Conservation (phyloP, 2,888 invertebrate species). For the Eulithis testata region DNA sequence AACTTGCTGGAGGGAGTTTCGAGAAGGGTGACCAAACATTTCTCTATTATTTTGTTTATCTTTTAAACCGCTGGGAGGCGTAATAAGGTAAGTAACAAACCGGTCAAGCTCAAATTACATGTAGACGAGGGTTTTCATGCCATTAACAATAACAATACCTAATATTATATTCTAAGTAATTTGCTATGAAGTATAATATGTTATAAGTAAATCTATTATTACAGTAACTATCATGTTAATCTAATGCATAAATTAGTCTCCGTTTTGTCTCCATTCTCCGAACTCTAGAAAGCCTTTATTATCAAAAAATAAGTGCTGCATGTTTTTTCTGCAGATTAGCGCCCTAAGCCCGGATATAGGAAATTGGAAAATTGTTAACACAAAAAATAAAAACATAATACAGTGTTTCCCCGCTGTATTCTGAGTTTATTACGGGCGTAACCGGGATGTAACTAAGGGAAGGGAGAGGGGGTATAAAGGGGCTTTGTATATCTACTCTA, state of each 20-base stretch:
- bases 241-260: not conserved
- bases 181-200: too few relatives aligned
- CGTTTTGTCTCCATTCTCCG: slow-evolving; percentile 27
- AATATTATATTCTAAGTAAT: too few relatives aligned
- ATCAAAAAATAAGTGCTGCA: slow-evolving; percentile 43
- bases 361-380: slow-evolving; percentile 54
- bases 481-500: too few relatives aligned
- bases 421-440: slow-evolving; percentile 38
- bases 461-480: not conserved
- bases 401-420: slow-evolving; percentile 37
- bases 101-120: not conserved
- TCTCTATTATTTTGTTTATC: slow-evolving; percentile 8
- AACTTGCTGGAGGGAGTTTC: slow-evolving; percentile 10
- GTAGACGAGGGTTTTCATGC: not conserved
- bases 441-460: slow-evolving; percentile 5
- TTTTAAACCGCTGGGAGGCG: not conserved
- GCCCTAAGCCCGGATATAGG: slow-evolving; percentile 51
- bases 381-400: slow-evolving; percentile 46
- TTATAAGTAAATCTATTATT: too few relatives aligned
- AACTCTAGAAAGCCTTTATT: slow-evolving; percentile 44
- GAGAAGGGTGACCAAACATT: slow-evolving; percentile 17
- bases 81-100: not conserved
- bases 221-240: too few relatives aligned
- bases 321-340: slow-evolving; percentile 49
- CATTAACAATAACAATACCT: too few relatives aligned